phyloP scores from a whole-genome alignment of 1,140 invertebrate species.

The Caerostris extrusa region DNA sequence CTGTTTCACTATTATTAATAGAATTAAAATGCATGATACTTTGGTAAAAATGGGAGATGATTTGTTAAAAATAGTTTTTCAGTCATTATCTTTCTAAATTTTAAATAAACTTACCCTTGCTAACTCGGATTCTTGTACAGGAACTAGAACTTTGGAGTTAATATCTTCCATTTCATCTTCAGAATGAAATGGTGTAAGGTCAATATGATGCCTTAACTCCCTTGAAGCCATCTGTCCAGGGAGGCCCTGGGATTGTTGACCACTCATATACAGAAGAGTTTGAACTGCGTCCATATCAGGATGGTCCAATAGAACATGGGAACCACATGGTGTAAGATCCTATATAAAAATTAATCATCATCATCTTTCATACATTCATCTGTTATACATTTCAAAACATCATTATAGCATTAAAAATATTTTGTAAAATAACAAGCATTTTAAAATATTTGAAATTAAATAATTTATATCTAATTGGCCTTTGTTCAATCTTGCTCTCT shows the following conservation, averaged over 20 bases:
- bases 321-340: background rate
- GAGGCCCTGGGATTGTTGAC: background rate
- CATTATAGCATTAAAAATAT: too few relatives aligned
- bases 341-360: too few relatives aligned
- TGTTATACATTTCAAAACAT: too few relatives aligned
- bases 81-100: background rate
- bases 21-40: too few relatives aligned
- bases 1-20: too few relatives aligned
- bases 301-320: constrained; percentile 45
- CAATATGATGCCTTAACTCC: background rate
- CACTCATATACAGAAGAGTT: constrained; percentile 79
- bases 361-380: too few relatives aligned
- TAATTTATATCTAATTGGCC: too few relatives aligned
- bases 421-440: too few relatives aligned
- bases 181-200: constrained; percentile 79
- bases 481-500: too few relatives aligned
- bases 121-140: constrained; percentile 64
- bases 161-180: constrained; percentile 79
- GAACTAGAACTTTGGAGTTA: constrained; percentile 56
- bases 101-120: constrained; percentile 76
- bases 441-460: too few relatives aligned
- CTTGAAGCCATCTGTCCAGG: background rate
- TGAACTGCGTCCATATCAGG: constrained; percentile 81
- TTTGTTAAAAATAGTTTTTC: too few relatives aligned
- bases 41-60: too few relatives aligned